Conservation (phyloP, 2,113 vertebrate species). For the Promerops cafer region DNA sequence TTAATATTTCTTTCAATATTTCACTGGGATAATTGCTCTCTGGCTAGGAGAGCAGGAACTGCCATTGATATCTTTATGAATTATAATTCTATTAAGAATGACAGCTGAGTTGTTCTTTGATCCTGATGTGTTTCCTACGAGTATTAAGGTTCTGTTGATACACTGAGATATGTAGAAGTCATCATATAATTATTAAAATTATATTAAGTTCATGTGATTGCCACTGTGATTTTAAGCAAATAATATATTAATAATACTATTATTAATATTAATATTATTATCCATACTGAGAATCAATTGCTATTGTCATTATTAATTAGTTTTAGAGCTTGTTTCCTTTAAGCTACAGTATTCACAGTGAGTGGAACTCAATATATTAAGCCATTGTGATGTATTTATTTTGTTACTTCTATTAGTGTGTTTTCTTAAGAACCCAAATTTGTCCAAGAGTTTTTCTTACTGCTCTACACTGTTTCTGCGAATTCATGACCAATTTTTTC, state of each 20-base stretch:
- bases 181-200: too few relatives aligned
- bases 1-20: background rate
- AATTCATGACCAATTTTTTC: background rate
- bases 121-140: background rate
- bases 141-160: background rate
- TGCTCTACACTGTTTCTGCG: background rate
- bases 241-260: background rate
- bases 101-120: background rate
- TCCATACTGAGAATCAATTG: fast-evolving
- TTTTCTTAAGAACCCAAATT: background rate
- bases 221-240: background rate
- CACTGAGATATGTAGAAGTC: background rate
- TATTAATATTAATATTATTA: background rate
- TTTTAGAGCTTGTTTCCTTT: background rate
- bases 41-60: background rate
- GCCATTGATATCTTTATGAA: background rate
- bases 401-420: background rate
- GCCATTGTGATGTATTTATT: background rate
- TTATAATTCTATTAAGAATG: background rate
- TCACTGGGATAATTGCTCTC: background rate
- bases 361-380: background rate
- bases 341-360: background rate
- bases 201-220: too few relatives aligned
- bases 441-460: background rate
- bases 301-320: background rate